Base-by-base conservation (phyloP, 1,140 invertebrate genomes). In the Lysiphlebus fabarum region DNA sequence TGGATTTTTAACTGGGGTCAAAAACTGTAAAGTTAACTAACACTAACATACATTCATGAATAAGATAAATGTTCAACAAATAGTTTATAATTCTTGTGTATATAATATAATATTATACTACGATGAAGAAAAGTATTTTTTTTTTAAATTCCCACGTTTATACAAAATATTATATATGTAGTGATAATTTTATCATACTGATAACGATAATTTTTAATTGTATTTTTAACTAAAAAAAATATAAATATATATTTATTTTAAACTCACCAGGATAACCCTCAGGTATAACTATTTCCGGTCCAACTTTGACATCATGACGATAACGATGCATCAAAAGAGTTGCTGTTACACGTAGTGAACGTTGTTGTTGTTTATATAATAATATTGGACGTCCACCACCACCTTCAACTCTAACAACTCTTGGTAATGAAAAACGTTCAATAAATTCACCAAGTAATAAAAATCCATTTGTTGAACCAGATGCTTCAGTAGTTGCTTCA, bases 241-340 rank as follows among this genome's bases (percentile, higher is more conserved):
- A 38, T n/a, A n/a, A n/a, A n/a, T n/a, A n/a, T n/a, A 6, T 17
- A n/a, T 38, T 17, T 17, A 9, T 10, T n/a, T 38, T 6, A 12
- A 26, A 74, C 74, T 76, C 51, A 76, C 75, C 75, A 50, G 74
- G 74, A 58, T 76, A 77, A 50, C 75, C 74, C 65, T 77, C 75
- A 9, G 75, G 75, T 54, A 77, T 76, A 62, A 77, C 75, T 45
- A 77, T 77, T 65, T 74, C 72, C 33, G 72, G 72, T 47, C 72
- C 72, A 44, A 74, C 71, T 57, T 73, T 73, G 53, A 73, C 69
- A 34, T 74, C 72, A 43, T 73, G 72, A 10, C 71, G 66, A 58
- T 74, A 74, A 64, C 72, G 69, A 65, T 74, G 71, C 72, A 74
- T 74, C 53, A 74, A 54, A 45, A 74, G 55, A 1, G 72, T 73